Percentiles rank a stretch among this genome's conserved stretches.
These are phyloP conservation scores for Megathymus violae DNA, from an alignment of 1,140 invertebrate species.

Conservation along the genomic window DNA sequence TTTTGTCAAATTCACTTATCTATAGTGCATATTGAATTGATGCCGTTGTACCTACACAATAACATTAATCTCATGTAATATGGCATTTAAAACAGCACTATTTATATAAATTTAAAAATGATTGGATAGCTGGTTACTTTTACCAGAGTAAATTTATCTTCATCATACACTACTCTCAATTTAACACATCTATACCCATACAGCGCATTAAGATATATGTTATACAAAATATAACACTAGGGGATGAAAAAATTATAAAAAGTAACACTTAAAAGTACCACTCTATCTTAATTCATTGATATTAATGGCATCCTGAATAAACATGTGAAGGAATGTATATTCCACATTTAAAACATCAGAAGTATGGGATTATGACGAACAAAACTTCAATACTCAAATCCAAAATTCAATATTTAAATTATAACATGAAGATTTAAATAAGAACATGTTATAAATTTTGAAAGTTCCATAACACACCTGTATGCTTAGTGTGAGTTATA, in stretches of 20 bases:
- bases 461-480: too few species aligned
- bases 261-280: constrained; percentile 15
- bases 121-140: neutral
- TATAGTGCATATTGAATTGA: too few species aligned
- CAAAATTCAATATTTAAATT: too few species aligned
- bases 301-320: constrained; percentile 3
- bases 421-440: neutral
- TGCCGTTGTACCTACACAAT: neutral
- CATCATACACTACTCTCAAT: neutral
- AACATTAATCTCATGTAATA: neutral
- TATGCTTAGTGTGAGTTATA: too few species aligned
- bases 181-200: neutral
- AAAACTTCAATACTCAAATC: too few species aligned
- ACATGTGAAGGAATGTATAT: constrained; percentile 9
- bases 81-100: neutral
- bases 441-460: too few species aligned
- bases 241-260: constrained; percentile 1
- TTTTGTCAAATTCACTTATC: too few species aligned
- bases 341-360: neutral
- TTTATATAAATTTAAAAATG: neutral
- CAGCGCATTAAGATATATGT: constrained; percentile 13
- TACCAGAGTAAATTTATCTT: neutral
- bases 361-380: neutral
- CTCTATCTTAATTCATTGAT: neutral
- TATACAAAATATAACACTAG: too few species aligned